These are phyloP conservation scores for Abscondita cerata DNA, from an alignment of 2,888 invertebrate genomes.

Conservation along the genomic window DNA sequence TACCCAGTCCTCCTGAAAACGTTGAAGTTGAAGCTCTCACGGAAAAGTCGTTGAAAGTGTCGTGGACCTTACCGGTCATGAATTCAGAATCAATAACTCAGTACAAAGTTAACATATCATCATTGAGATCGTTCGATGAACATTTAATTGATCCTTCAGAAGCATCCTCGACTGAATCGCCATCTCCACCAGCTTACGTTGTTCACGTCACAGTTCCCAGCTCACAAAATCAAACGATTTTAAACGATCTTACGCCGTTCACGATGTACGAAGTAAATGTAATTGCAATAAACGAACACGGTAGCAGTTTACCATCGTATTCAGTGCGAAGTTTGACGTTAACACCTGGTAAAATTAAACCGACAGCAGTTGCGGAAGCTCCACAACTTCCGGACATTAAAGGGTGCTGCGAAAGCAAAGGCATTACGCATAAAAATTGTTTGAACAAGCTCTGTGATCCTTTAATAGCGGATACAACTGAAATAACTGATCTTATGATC, in stretches of 20 bases:
- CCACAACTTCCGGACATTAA: slow-evolving; percentile 77
- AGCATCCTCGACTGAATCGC: slow-evolving; percentile 20
- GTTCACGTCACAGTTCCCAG: slow-evolving; percentile 65
- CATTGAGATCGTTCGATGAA: slow-evolving; percentile 72
- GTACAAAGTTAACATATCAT: slow-evolving; percentile 76
- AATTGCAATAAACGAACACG: slow-evolving; percentile 75
- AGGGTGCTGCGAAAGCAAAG: slow-evolving; percentile 73
- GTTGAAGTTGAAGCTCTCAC: slow-evolving; percentile 76
- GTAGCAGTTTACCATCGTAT: slow-evolving; percentile 79
- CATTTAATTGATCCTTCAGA: slow-evolving; percentile 62
- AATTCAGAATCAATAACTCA: slow-evolving; percentile 70
- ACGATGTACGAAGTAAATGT: slow-evolving; percentile 86
- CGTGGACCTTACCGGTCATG: slow-evolving; percentile 72
- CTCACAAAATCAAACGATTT: slow-evolving; percentile 64
- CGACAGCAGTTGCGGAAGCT: slow-evolving; percentile 64
- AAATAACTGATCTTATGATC: slow-evolving; percentile 85
- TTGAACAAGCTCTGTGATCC: slow-evolving; percentile 83
- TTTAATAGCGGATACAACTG: slow-evolving; percentile 56
- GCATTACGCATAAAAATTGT: slow-evolving; percentile 77
- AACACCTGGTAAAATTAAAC: slow-evolving; percentile 69
- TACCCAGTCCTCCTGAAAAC: slow-evolving; percentile 78
- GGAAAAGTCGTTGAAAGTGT: slow-evolving; percentile 74
- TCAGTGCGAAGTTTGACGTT: slow-evolving; percentile 76
- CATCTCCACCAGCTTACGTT: slow-evolving; percentile 54
- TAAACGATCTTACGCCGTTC: slow-evolving; percentile 73